Percentiles rank a stretch among this genome's conserved stretches.
These are phyloP conservation scores for Dipus sagitta DNA, from an alignment of 2,797 vertebrate species.

Conservation along the genomic window DNA sequence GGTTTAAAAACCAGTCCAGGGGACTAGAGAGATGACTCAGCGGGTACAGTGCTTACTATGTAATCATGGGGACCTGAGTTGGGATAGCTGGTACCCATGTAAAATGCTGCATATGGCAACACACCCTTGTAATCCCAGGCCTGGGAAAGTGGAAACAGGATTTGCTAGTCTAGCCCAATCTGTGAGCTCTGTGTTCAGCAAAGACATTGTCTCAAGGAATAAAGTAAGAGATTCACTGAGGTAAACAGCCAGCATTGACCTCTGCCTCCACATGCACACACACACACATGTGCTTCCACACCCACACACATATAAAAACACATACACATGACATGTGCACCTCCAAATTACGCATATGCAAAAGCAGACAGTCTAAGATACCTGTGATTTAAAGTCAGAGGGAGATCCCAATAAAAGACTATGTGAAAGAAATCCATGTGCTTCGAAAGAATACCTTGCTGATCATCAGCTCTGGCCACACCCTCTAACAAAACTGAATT, in stretches of 20 bases:
- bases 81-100: no score
- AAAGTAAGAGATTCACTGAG: background rate
- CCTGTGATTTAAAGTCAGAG: background rate
- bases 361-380: background rate
- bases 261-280: background rate
- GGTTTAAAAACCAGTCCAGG: background rate
- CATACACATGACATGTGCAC: background rate
- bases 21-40: no score
- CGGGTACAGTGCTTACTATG: no score
- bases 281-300: background rate
- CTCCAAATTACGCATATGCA: background rate
- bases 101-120: no score
- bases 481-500: background rate
- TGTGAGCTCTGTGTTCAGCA: no score
- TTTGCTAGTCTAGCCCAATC: no score
- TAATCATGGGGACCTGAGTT: no score
- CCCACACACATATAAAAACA: background rate
- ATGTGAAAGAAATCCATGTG: background rate
- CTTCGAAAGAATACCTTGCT: background rate
- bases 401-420: background rate
- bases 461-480: no score
- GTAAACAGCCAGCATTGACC: no score
- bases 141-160: no score
- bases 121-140: no score
- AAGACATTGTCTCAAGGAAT: no score